Conservation (phyloP, 2,888 invertebrate species). For the Tenthredo notha region DNA sequence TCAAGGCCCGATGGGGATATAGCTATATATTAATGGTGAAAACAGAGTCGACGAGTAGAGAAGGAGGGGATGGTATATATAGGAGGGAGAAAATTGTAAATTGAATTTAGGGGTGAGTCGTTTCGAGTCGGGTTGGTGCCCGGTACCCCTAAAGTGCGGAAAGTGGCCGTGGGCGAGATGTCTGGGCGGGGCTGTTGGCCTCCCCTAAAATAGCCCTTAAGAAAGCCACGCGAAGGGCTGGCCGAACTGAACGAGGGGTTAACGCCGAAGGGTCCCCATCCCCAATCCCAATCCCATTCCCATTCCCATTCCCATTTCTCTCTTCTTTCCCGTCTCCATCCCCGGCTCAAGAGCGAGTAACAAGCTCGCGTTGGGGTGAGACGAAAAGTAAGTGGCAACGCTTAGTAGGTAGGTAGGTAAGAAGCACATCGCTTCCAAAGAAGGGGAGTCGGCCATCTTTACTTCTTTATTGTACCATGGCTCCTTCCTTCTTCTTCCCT, state of each 20-base stretch:
- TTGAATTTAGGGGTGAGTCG: constrained; percentile 54
- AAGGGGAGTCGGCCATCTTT: constrained; percentile 75
- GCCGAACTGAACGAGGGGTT: constrained; percentile 55
- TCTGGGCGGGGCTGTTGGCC: constrained; percentile 75
- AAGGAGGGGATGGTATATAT: constrained; percentile 26
- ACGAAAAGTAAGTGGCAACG: constrained; percentile 75
- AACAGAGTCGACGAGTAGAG: constrained; percentile 25
- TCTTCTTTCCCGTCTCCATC: neutral
- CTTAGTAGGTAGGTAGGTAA: constrained; percentile 19
- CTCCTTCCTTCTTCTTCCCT: constrained; percentile 67
- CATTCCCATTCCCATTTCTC: neutral
- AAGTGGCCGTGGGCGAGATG: constrained; percentile 68
- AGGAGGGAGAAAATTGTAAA: constrained; percentile 55
- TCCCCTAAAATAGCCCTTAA: constrained; percentile 73
- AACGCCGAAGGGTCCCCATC: neutral
- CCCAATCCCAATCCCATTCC: neutral
- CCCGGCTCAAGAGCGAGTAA: constrained; percentile 71
- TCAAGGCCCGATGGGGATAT: no score
- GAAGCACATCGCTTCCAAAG: constrained; percentile 29
- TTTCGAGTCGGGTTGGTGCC: constrained; percentile 5
- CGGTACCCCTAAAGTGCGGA: constrained; percentile 61
- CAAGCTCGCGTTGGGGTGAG: constrained; percentile 74
- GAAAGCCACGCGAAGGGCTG: constrained; percentile 67
- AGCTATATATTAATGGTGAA: no score
- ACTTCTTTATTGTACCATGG: constrained; percentile 77